Evolutionary conservation across 2,797 vertebrate genomes (phyloP), one percentile per base, ranked within the genome.

Genomic region (Chelonia mydas): DNA sequence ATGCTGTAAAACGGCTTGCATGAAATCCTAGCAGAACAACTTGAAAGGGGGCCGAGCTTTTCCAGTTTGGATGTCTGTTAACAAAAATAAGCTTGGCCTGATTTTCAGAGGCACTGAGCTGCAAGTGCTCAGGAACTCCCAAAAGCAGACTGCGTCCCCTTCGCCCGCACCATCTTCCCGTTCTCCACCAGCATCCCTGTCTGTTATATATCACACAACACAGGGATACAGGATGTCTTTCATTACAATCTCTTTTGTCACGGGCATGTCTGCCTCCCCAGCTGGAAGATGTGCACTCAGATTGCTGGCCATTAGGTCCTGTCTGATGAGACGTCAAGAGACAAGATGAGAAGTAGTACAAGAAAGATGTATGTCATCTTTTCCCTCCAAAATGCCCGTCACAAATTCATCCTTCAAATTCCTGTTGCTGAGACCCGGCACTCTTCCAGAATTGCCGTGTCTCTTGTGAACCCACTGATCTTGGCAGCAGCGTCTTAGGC

Each of bases 241-340:
- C 41, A 37, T 3, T 87, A 47, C 90, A 89, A 96, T 53, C 87
- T 93, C 83, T 89, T 79, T 78, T 93, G 89, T 91, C 92, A 54
- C 0, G 21, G 82, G 79, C 78, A 68, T 78, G 92, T 94, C 84
- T 88, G 27, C 87, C 55, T 95, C 88, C 90, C 94, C 87, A 28
- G 80, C 85, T 25, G 87, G 89, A 93, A 94, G 95, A 93, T 82
- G 23, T 23, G 21, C 53, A 3, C 57, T 90, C 81, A 82, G 47
- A 76, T 89, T 91, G 86, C 92, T 86, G 72, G 81, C 76, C 92
- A 57, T 95, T 84, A 37, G 82, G 84, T 86, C 90, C 89, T 9
- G 33, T 90, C 94, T 97, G 95, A 96, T 94, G 94, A 89, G 77
- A 93, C 72, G 81, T 92, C 89, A 90, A 93, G 92, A 94, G 92